These are phyloP conservation scores for Notarius lentiginosus DNA, from an alignment of 2,113 vertebrate genomes.

Conservation along the genomic window DNA sequence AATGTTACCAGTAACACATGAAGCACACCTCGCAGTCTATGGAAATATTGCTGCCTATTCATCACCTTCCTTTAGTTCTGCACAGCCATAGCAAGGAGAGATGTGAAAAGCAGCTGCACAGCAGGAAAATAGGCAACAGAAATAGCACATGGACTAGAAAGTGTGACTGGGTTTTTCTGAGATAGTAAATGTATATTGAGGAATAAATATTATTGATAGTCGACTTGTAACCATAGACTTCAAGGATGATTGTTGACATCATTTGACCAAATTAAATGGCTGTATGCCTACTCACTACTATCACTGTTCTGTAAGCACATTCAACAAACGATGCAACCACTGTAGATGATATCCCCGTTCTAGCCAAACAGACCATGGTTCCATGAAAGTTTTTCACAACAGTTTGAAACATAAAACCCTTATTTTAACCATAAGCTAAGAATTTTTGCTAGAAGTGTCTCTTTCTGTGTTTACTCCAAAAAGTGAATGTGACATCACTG, in stretches of 20 bases:
- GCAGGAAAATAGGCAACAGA: not conserved
- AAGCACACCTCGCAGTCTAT: not conserved
- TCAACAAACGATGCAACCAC: not conserved
- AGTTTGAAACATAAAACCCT: not conserved
- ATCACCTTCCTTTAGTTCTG: not conserved
- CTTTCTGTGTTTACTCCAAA: not conserved
- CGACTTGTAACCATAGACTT: not conserved
- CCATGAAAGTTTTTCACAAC: too few species aligned
- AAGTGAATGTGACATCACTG: not conserved
- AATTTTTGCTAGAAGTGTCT: not conserved
- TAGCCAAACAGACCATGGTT: not conserved
- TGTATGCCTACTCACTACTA: not conserved
- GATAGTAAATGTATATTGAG: not conserved
- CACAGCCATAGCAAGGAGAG: not conserved
- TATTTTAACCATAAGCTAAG: not conserved
- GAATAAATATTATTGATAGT: not conserved
- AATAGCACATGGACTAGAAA: not conserved
- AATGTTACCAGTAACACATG: not conserved
- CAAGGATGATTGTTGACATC: not conserved
- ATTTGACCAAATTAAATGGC: not conserved
- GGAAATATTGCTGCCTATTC: not conserved
- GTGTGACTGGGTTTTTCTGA: not conserved
- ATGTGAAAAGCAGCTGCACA: not conserved
- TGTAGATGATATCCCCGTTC: not conserved
- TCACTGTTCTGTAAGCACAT: not conserved